A percentile compares a stretch with the other conserved stretches of the same genome.
Evolutionary conservation across 2,113 vertebrate genomes (phyloP).

Genomic region (Sturnira hondurensis): DNA sequence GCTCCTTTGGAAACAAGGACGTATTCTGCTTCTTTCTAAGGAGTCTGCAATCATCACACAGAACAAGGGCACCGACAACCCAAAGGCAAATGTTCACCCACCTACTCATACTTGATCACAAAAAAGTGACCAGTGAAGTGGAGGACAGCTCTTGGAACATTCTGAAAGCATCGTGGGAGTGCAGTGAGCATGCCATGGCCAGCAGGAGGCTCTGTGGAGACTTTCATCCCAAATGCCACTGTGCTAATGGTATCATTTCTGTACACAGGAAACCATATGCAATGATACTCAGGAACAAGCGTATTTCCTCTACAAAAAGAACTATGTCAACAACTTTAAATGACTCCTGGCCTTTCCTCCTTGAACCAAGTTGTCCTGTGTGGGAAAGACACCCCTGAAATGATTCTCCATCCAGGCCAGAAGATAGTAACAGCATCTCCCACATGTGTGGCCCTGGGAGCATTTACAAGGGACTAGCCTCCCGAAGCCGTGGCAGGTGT

Average conservation of each 20-base stretch:
- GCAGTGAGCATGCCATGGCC: background rate
- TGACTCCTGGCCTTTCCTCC: background rate
- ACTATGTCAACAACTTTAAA: background rate
- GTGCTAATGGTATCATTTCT: background rate
- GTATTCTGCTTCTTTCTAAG: background rate
- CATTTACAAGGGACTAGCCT: background rate
- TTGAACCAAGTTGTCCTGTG: background rate
- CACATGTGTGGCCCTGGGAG: background rate
- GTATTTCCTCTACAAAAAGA: conserved; percentile 21
- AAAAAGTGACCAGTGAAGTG: background rate
- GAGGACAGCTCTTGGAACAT: background rate
- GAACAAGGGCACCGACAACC: background rate
- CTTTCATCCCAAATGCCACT: background rate
- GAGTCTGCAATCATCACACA: background rate
- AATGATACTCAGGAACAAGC: conserved; percentile 5
- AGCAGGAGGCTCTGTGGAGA: background rate
- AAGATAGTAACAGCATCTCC: background rate
- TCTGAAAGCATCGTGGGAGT: background rate
- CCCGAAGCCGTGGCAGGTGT: background rate
- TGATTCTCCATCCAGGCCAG: background rate
- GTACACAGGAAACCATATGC: background rate
- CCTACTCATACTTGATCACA: background rate
- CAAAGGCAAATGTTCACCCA: background rate
- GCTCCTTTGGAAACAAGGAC: background rate
- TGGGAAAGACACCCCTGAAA: background rate